phyloP scores from a whole-genome alignment of 2,113 vertebrate species.

The Dasyprocta punctata region DNA sequence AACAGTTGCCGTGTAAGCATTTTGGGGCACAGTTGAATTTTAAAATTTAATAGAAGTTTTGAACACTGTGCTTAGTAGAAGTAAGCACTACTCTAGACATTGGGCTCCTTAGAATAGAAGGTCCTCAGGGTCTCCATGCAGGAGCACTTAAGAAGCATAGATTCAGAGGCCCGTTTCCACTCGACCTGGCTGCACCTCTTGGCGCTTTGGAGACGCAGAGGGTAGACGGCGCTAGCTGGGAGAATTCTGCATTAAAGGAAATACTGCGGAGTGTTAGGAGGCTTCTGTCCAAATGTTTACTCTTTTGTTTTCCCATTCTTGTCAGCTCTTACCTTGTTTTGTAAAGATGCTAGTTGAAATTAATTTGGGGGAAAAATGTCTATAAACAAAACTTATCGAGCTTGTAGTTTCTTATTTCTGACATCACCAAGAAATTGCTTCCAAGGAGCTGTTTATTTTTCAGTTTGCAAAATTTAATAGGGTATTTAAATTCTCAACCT shows the following conservation, averaged over 20 bases:
- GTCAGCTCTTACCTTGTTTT: conserved; percentile 18
- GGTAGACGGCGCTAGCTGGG: neutral
- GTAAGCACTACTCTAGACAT: neutral
- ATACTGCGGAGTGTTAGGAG: neutral
- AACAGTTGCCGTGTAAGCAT: neutral
- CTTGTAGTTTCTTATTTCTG: conserved; percentile 48
- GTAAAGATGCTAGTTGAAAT: conserved; percentile 11
- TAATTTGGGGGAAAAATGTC: neutral
- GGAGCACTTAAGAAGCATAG: fast-evolving
- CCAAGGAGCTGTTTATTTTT: neutral
- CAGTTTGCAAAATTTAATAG: conserved; percentile 14
- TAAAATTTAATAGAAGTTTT: neutral
- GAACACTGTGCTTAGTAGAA: neutral
- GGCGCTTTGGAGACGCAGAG: neutral
- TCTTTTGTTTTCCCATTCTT: neutral
- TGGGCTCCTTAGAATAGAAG: neutral
- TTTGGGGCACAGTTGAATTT: conserved; percentile 25
- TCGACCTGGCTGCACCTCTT: no score
- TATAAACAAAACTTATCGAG: neutral
- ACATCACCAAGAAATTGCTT: neutral
- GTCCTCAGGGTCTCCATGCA: neutral
- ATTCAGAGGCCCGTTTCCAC: neutral
- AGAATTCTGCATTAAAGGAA: neutral
- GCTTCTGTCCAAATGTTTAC: neutral
- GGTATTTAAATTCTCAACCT: conserved; percentile 36